These are phyloP conservation scores for Saguinus midas DNA, from an alignment of 2,113 vertebrate species.

Conservation along the genomic window DNA sequence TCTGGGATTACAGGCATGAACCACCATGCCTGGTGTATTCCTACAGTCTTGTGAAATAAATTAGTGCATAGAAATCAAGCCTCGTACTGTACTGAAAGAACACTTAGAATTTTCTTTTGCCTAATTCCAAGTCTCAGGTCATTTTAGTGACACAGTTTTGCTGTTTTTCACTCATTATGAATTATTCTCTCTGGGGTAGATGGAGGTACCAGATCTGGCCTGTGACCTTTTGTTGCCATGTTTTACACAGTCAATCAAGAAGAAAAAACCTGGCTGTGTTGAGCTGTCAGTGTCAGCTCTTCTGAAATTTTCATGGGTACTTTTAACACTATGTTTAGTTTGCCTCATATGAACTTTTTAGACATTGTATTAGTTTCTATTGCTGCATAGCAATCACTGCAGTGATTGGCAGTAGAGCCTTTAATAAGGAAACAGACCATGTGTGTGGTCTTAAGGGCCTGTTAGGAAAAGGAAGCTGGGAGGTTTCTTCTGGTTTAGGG, in stretches of 20 bases:
- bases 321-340: conserved; percentile 20
- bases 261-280: background rate
- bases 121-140: background rate
- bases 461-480: background rate
- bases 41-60: background rate
- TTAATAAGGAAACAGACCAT: background rate
- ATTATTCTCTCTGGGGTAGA: background rate
- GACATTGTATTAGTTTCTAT: background rate
- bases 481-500: background rate
- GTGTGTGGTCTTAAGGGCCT: background rate
- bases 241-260: background rate
- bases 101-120: background rate
- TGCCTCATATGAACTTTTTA: background rate
- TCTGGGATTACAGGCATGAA: background rate
- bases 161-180: background rate
- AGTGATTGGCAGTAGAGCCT: background rate
- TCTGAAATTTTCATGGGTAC: background rate
- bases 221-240: background rate
- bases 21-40: background rate
- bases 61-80: background rate
- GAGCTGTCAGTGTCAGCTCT: background rate
- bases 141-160: background rate
- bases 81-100: background rate
- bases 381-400: background rate
- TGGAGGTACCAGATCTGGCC: background rate